Evolutionary conservation across 2,797 vertebrate species (phyloP).

Genomic region (Centroberyx gerrardi): DNA sequence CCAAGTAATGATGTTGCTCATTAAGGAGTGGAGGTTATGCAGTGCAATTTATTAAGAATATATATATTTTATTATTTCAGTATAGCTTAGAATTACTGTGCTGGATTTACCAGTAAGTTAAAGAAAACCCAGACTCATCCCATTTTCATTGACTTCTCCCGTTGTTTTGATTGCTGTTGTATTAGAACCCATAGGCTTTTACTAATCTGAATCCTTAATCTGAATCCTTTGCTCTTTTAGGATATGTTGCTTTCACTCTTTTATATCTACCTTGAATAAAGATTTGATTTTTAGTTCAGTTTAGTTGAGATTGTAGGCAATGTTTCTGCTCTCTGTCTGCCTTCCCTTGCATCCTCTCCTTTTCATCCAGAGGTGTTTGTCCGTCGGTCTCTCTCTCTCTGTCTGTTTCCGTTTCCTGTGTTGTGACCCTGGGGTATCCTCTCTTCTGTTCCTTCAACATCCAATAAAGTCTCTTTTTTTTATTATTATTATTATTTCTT

Average conservation of each 20-base stretch:
- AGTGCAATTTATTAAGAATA: constrained; percentile 45
- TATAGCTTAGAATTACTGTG: constrained; percentile 16
- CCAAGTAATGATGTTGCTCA: constrained; percentile 76
- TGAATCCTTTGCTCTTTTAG: constrained; percentile 21
- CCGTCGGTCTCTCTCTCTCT: constrained; percentile 65
- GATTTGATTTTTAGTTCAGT: constrained; percentile 41
- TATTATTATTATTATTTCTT: constrained; percentile 13
- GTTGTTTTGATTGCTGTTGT: constrained; percentile 27
- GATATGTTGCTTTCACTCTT: constrained; percentile 36
- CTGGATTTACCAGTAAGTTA: constrained; percentile 22
- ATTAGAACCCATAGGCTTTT: no score
- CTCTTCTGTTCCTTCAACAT: constrained; percentile 63
- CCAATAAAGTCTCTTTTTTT: constrained; percentile 38
- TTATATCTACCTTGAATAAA: neutral
- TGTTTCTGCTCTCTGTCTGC: constrained; percentile 80
- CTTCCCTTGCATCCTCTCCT: constrained; percentile 78
- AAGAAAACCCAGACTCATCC: neutral
- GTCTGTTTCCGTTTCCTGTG: constrained; percentile 76
- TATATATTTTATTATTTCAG: constrained; percentile 25
- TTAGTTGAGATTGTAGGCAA: constrained; percentile 58
- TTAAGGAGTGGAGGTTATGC: constrained; percentile 75
- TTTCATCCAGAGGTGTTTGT: constrained; percentile 77
- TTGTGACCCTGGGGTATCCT: constrained; percentile 71
- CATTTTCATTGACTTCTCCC: neutral
- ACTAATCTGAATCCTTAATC: neutral